Percentiles rank a stretch among this genome's conserved stretches.
Evolutionary conservation across 2,797 vertebrate species (phyloP).

Genomic region (Meriones psammophilus): DNA sequence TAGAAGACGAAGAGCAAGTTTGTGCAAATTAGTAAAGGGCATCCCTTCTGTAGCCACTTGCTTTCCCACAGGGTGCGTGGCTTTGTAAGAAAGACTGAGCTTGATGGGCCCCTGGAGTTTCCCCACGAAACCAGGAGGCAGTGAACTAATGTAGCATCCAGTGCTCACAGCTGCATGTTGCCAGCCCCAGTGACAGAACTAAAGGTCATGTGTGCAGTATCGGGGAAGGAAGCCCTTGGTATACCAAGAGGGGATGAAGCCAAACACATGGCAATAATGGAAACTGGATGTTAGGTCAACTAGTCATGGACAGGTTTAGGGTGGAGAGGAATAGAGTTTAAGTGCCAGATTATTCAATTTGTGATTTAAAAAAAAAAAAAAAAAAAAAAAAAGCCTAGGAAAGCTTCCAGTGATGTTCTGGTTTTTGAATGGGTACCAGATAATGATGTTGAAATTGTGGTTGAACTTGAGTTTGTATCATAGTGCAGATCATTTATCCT

Average conservation of each 20-base stretch:
- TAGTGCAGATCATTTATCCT: not conserved
- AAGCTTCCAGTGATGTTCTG: constrained; percentile 4
- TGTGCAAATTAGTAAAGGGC: not conserved
- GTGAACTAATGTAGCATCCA: fast-evolving
- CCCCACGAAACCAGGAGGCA: not conserved
- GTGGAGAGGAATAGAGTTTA: constrained; percentile 55
- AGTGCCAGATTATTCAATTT: not conserved
- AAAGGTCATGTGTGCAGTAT: not conserved
- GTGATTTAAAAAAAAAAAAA: not conserved
- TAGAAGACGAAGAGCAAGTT: not conserved
- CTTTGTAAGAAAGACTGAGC: not conserved
- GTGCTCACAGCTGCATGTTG: not conserved
- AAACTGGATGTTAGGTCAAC: not conserved
- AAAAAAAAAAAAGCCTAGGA: not conserved
- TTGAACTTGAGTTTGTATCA: constrained; percentile 20
- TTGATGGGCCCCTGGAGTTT: fast-evolving
- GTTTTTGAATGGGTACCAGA: constrained; percentile 47
- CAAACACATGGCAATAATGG: constrained; percentile 63
- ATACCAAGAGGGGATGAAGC: not conserved
- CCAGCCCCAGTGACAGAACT: not conserved
- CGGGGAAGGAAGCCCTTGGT: not conserved
- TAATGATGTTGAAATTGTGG: not conserved
- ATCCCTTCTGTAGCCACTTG: not conserved
- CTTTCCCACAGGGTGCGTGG: too few species aligned
- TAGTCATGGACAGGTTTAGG: constrained; percentile 26